Evolutionary conservation across 2,888 invertebrate species (phyloP).

Genomic region (Ellobium chinense): DNA sequence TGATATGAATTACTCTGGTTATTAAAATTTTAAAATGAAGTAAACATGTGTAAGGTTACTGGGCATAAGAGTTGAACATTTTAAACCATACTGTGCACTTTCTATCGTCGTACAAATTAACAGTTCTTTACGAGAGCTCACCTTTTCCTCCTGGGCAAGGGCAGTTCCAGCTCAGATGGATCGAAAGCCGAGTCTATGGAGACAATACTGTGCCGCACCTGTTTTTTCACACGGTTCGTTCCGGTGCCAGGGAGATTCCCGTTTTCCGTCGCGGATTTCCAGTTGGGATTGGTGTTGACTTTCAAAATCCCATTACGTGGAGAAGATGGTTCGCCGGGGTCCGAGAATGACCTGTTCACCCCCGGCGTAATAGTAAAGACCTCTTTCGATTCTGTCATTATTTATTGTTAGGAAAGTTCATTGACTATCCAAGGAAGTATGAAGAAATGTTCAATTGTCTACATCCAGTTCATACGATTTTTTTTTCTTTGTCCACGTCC

Average conservation of each 20-base stretch:
- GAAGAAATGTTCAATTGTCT: too few relatives aligned
- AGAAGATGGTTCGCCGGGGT: neutral
- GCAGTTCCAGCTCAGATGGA: neutral
- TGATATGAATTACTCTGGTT: too few relatives aligned
- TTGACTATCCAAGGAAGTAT: too few relatives aligned
- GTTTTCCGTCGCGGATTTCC: neutral
- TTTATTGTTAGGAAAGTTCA: too few relatives aligned
- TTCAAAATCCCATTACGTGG: constrained; percentile 14
- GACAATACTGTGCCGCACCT: constrained; percentile 29
- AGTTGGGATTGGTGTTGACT: neutral
- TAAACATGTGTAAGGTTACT: too few relatives aligned
- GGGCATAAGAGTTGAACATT: too few relatives aligned
- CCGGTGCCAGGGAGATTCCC: neutral
- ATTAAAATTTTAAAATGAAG: too few relatives aligned
- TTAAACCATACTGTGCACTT: too few relatives aligned
- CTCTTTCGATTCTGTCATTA: neutral
- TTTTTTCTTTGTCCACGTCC: too few relatives aligned
- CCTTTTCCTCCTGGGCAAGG: neutral
- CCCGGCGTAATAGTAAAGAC: neutral
- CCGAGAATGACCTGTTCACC: neutral
- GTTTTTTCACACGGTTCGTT: neutral
- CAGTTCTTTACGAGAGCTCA: too few relatives aligned
- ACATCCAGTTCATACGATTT: too few relatives aligned
- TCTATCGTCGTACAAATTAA: too few relatives aligned
- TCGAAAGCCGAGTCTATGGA: constrained; percentile 23